A percentile compares a stretch with the other conserved stretches of the same genome.
Conservation (phyloP, 2,797 vertebrate genomes). For the Pangasius djambal region DNA sequence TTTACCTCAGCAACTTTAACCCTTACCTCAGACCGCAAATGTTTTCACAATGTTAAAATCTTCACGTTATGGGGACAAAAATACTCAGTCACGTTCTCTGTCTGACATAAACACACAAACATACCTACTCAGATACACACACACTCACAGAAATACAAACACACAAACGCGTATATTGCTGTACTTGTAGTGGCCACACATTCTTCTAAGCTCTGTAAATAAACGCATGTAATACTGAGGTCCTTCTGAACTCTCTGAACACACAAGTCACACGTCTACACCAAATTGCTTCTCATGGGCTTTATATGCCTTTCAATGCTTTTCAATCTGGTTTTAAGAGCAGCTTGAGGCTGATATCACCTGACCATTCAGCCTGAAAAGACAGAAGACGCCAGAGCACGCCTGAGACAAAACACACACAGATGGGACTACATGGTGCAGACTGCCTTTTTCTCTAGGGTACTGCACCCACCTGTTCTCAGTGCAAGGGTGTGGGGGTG, state of each 20-base stretch:
- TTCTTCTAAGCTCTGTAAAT: not conserved
- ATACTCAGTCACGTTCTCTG: not conserved
- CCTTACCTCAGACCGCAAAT: not conserved
- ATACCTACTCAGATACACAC: not conserved
- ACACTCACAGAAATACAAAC: not conserved
- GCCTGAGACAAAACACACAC: conserved; percentile 7
- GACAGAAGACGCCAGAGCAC: not conserved
- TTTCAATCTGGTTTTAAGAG: not conserved
- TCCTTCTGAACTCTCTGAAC: not conserved
- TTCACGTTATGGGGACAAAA: not conserved
- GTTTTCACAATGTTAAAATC: not conserved
- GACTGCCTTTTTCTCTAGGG: conserved; percentile 7
- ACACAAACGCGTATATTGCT: not conserved
- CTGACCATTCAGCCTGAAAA: conserved; percentile 12
- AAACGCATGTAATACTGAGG: not conserved
- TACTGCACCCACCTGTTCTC: conserved; percentile 1
- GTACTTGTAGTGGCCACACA: not conserved
- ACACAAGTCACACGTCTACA: conserved; percentile 5
- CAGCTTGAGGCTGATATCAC: not conserved
- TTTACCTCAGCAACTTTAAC: not conserved
- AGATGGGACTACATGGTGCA: not conserved
- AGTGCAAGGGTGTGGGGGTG: not conserved
- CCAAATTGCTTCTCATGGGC: not conserved
- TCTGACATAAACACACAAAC: not conserved
- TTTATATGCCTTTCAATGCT: not conserved